A percentile compares a stretch with the other conserved stretches of the same genome.
Evolutionary conservation across 92 coral and sea anemone species (phyloP).

Genomic region (Zoanthus gigantus): DNA sequence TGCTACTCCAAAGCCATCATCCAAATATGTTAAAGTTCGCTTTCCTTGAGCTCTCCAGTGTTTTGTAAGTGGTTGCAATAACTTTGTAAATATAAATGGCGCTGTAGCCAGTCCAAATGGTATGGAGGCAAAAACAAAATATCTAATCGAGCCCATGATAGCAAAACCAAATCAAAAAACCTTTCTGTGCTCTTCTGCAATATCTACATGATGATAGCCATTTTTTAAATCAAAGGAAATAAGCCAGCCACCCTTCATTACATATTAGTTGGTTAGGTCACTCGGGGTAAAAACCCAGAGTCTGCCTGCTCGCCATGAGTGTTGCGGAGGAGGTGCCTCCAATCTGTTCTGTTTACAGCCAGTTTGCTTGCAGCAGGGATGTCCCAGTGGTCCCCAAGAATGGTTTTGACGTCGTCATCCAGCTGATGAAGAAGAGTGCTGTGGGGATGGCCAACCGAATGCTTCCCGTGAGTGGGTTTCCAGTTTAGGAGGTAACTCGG

Average conservation of each 20-base stretch:
- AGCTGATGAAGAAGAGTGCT: neutral
- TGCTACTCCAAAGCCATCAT: constrained; percentile 28
- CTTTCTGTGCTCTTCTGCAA: constrained; percentile 42
- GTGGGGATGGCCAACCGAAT: neutral
- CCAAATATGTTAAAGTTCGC: constrained; percentile 12
- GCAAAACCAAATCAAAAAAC: constrained; percentile 36
- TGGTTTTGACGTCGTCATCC: too few species aligned
- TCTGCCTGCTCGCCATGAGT: neutral
- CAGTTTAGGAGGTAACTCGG: too few species aligned
- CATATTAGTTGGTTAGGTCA: neutral
- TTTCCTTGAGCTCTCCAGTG: constrained; percentile 35
- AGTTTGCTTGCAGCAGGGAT: too few species aligned
- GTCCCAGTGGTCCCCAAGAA: neutral
- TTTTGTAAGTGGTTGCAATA: constrained; percentile 17
- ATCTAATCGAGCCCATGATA: constrained; percentile 7
- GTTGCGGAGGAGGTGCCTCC: neutral
- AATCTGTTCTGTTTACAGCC: too few species aligned
- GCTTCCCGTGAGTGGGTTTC: constrained; percentile 21
- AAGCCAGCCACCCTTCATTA: constrained; percentile 52
- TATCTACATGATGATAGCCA: constrained; percentile 70
- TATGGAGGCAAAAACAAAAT: constrained; percentile 45
- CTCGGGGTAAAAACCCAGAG: neutral
- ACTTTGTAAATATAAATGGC: constrained; percentile 34
- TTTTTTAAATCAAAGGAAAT: constrained; percentile 51
- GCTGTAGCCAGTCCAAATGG: constrained; percentile 43